phyloP scores from a whole-genome alignment of 2,113 vertebrate genomes.

The Eurystomus gularis region DNA sequence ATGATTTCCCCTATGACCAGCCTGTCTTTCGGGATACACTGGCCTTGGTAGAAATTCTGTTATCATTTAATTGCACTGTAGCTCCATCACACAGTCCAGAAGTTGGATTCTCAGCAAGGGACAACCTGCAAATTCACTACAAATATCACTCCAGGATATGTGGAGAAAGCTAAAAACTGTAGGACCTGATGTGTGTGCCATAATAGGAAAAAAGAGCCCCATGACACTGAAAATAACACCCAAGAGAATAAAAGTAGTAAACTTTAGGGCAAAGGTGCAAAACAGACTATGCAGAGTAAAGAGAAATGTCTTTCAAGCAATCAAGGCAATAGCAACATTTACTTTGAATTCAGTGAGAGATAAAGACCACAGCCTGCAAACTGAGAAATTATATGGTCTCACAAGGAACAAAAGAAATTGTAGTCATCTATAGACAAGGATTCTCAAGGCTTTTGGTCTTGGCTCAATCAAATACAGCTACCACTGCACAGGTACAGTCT shows the following conservation, averaged over 20 bases:
- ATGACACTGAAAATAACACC: neutral
- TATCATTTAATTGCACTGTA: neutral
- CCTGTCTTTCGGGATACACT: neutral
- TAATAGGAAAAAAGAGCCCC: neutral
- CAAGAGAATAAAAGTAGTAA: neutral
- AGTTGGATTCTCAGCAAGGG: neutral
- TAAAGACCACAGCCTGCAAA: rapidly evolving
- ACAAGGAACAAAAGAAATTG: neutral
- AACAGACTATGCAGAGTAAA: neutral
- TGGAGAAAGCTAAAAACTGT: neutral
- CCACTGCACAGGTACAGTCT: neutral
- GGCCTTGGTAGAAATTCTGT: neutral
- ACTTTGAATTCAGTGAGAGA: neutral
- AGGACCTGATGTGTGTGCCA: neutral
- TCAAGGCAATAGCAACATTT: neutral
- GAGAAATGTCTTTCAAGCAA: neutral
- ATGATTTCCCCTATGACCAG: neutral
- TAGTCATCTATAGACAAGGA: neutral
- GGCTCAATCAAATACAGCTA: neutral
- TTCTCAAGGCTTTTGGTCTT: neutral
- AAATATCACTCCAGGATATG: neutral
- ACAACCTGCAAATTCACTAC: neutral
- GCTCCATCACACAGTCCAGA: neutral
- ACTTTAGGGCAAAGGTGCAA: neutral
- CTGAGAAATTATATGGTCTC: neutral